Evolutionary conservation across 2,888 invertebrate genomes (phyloP), one percentile per base, ranked within the genome.

Genomic region (Ligdia adustata): DNA sequence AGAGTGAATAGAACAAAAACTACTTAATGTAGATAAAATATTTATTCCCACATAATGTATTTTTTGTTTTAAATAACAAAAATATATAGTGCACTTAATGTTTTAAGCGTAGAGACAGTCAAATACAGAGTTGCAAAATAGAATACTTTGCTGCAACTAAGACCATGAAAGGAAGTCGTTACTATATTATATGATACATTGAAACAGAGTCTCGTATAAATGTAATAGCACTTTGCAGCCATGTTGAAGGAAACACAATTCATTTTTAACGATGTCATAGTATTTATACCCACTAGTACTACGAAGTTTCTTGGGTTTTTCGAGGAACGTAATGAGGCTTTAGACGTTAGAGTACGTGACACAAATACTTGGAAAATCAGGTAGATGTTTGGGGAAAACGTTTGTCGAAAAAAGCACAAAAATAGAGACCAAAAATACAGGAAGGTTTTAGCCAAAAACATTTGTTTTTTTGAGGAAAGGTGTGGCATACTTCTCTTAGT

Each of bases 191-290:
- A 77, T 77, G 73, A 69, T 68, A 74, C 72, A 71, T 77, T 64
- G 73, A 66, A 75, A 74, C 64, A 68, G 66, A 57, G 71, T 70
- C 65, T 68, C 73, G 60, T 77, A 74, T 77, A 79, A 77, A 77
- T 77, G 80, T 80, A 77, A 82, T 79, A 72, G 75, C 72, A 66
- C 70, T 45, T 38, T 27, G 37, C 27, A 71, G 69, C 68, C 65
- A 71, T 73, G 69, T 69, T 66, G 69, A 72, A 72, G 75, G 74
- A 78, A 76, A 76, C 69, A 77, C 72, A 75, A 80, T 77, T 77
- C 75, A 77, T 79, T 79, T 77, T 82, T 82, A 79, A 82, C 73
- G 72, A 66, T 44, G 63, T 66, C 64, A 74, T 75, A 72, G 69
- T 72, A 72, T 66, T 70, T 65, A 52, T 54, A 48, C 45, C n/a